Conservation (phyloP, 2,888 invertebrate species). For the Oasisia sp. region DNA sequence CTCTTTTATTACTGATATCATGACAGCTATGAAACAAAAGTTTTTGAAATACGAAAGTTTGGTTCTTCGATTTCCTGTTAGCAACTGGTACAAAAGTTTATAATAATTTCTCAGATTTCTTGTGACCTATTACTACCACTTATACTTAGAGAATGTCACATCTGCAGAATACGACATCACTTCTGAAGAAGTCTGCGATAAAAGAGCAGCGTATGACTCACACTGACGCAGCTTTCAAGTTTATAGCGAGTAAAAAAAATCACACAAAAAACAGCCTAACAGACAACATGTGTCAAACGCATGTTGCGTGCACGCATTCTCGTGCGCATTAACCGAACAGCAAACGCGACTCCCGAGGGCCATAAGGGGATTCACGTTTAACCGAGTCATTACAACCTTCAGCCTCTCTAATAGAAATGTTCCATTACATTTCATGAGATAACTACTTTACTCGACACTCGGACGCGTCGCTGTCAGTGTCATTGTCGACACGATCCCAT, state of each 20-base stretch:
- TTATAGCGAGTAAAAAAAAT: not conserved
- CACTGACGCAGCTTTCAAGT: not conserved
- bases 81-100: not conserved
- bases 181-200: not conserved
- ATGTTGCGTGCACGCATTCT: not conserved
- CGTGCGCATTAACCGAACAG: not conserved
- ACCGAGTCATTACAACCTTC: slow-evolving; percentile 4
- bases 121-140: not conserved
- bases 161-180: not conserved
- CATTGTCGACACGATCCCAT: not conserved
- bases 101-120: not conserved
- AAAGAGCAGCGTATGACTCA: not conserved
- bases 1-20: too few relatives aligned
- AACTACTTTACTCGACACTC: not conserved
- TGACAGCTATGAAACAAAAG: too few relatives aligned
- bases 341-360: not conserved
- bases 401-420: not conserved
- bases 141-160: not conserved
- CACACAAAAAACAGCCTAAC: not conserved
- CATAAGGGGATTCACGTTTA: not conserved
- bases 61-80: too few relatives aligned
- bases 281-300: not conserved
- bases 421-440: slow-evolving; percentile 13
- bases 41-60: too few relatives aligned
- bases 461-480: not conserved